A percentile compares a stretch with the other conserved stretches of the same genome.
Conservation (phyloP, 2,797 vertebrate species). For the Acipenser transmontanus region DNA sequence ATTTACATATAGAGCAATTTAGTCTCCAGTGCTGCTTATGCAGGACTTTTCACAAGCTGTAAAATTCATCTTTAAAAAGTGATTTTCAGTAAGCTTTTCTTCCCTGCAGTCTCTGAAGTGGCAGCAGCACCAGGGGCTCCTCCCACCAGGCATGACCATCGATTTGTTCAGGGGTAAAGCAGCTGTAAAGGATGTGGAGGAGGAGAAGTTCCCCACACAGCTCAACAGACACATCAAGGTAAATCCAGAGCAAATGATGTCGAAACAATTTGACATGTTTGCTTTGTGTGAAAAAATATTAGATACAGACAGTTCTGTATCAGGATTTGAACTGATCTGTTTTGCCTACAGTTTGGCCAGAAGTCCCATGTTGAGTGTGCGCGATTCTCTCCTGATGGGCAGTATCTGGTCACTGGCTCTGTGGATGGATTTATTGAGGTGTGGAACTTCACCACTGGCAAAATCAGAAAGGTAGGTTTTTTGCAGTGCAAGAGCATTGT, state of each 20-base stretch:
- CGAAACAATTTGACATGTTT: neutral
- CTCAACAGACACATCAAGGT: slow-evolving; percentile 95
- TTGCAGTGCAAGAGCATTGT: no score
- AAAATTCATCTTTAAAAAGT: neutral
- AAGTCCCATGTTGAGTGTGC: slow-evolving; percentile 96
- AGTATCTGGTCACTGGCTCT: slow-evolving; percentile 92
- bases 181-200: slow-evolving; percentile 95
- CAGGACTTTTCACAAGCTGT: neutral
- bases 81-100: neutral
- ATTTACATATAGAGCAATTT: neutral
- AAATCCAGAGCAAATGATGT: neutral
- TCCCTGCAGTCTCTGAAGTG: slow-evolving; percentile 81
- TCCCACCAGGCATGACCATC: slow-evolving; percentile 96
- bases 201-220: slow-evolving; percentile 95
- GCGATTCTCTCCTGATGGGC: slow-evolving; percentile 92
- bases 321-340: no score
- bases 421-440: slow-evolving; percentile 97
- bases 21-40: neutral
- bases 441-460: slow-evolving; percentile 97
- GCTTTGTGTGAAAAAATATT: neutral
- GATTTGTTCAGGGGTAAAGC: slow-evolving; percentile 97
- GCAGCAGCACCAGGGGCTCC: slow-evolving; percentile 95
- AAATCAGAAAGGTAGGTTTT: slow-evolving; percentile 86
- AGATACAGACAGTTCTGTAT: no score
- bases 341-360: slow-evolving; percentile 78